A percentile compares a stretch with the other conserved stretches of the same genome.
Evolutionary conservation across 2,888 invertebrate genomes (phyloP).

Genomic region (Lithophane leautieri): DNA sequence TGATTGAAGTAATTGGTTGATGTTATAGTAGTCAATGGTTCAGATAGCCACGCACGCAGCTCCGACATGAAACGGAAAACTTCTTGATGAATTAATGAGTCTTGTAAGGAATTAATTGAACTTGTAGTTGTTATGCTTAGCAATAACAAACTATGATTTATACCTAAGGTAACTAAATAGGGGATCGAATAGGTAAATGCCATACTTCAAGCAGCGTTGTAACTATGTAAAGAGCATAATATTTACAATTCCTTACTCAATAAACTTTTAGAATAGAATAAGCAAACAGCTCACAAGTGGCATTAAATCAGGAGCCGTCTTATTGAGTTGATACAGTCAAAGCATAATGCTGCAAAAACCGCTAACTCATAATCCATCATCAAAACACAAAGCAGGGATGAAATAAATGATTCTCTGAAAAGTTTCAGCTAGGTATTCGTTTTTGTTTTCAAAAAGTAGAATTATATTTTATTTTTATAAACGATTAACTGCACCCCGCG

Average conservation of each 20-base stretch:
- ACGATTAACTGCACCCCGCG: no score
- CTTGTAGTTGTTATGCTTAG: not conserved
- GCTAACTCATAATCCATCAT: not conserved
- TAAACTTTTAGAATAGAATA: not conserved
- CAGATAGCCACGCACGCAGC: slow-evolving; percentile 1
- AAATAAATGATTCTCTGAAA: not conserved
- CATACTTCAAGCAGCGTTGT: not conserved
- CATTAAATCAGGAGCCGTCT: not conserved
- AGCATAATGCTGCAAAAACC: not conserved
- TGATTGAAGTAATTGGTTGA: slow-evolving; percentile 9
- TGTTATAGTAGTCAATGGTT: not conserved
- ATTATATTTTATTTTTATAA: no score
- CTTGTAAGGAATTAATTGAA: not conserved
- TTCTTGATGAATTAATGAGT: slow-evolving; percentile 3
- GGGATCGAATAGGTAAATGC: not conserved
- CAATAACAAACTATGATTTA: not conserved
- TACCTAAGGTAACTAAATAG: not conserved
- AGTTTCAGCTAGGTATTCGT: not conserved
- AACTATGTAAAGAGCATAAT: not conserved
- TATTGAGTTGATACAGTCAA: not conserved
- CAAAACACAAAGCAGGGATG: not conserved
- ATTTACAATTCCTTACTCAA: not conserved
- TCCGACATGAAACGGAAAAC: slow-evolving; percentile 5
- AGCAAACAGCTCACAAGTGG: not conserved
- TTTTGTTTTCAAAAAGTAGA: no score